Evolutionary conservation across 2,797 vertebrate genomes (phyloP).

Genomic region (Streptopelia turtur): DNA sequence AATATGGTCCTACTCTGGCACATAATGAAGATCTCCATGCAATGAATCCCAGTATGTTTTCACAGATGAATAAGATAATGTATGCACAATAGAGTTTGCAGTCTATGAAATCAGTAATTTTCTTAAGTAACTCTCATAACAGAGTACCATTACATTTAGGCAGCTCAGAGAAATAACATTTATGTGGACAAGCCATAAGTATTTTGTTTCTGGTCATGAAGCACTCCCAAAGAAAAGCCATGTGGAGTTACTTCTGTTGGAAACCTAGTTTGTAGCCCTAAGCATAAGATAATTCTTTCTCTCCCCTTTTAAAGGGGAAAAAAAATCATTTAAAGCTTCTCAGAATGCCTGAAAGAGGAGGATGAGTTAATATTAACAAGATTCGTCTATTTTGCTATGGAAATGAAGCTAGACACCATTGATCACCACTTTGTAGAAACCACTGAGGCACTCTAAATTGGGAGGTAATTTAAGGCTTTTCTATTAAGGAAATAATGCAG

Average conservation of each 20-base stretch:
- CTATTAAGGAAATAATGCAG: conserved; percentile 45
- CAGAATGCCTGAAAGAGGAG: conserved; percentile 8
- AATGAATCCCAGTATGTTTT: background rate
- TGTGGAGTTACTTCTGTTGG: background rate
- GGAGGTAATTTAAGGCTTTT: conserved; percentile 43
- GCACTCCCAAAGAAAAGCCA: background rate
- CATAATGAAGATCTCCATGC: background rate
- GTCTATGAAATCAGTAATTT: background rate
- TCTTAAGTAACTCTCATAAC: background rate
- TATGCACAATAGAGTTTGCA: background rate
- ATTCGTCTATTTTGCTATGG: conserved; percentile 26
- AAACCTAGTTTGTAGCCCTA: background rate
- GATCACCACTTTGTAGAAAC: background rate
- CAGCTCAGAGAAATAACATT: background rate
- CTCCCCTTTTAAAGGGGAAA: background rate
- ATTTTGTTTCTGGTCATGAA: background rate
- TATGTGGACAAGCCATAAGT: background rate
- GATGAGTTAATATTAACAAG: conserved; percentile 35
- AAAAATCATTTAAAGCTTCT: background rate
- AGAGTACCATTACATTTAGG: background rate
- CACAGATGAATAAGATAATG: background rate
- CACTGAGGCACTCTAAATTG: conserved; percentile 33
- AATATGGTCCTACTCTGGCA: background rate
- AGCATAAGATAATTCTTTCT: background rate
- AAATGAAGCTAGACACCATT: conserved; percentile 25